These are phyloP conservation scores for Tragelaphus oryx DNA, from an alignment of 2,797 vertebrate species.

Conservation along the genomic window DNA sequence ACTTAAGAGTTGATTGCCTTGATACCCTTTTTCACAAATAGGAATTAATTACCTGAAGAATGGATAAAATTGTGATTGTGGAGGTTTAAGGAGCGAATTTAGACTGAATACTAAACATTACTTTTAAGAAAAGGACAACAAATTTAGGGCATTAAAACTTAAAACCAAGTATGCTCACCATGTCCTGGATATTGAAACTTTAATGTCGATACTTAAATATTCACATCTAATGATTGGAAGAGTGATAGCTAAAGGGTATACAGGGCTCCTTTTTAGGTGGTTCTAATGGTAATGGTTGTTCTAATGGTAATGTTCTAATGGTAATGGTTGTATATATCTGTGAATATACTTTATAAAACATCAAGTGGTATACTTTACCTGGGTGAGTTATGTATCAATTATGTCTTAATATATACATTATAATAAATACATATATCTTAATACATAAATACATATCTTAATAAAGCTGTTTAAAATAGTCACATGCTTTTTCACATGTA, in stretches of 20 bases:
- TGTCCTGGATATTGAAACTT: background rate
- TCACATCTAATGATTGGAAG: background rate
- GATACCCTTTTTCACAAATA: background rate
- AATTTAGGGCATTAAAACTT: background rate
- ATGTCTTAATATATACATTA: background rate
- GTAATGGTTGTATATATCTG: background rate
- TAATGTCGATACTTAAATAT: background rate
- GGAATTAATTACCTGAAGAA: conserved; percentile 15
- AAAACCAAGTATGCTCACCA: background rate
- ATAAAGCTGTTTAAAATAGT: background rate
- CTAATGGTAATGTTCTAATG: conserved; percentile 10
- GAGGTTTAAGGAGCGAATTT: background rate
- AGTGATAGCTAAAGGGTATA: background rate
- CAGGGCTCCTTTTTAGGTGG: background rate
- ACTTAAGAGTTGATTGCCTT: background rate
- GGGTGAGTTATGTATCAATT: conserved; percentile 5
- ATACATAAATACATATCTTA: background rate
- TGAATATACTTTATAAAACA: conserved; percentile 26
- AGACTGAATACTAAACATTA: background rate
- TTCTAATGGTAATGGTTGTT: background rate
- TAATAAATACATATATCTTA: background rate
- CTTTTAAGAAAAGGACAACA: background rate
- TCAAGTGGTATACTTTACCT: background rate
- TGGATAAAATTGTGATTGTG: background rate
- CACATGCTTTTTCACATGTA: background rate